Evolutionary conservation across 1,140 invertebrate genomes (phyloP), one percentile per base, ranked within the genome.

Genomic region (Harpegnathos saltator): DNA sequence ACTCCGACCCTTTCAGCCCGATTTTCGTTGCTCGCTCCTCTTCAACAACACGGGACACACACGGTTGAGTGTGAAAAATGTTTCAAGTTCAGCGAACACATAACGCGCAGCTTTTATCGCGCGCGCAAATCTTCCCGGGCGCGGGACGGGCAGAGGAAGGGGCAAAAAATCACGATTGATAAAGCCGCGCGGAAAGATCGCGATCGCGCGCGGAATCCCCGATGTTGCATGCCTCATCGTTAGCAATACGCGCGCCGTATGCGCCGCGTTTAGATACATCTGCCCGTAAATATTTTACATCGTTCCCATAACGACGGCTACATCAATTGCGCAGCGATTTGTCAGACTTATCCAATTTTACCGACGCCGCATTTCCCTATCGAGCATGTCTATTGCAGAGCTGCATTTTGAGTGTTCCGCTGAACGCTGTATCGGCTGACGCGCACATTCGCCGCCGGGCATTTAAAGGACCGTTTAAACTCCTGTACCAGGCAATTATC

Each of bases 381-480:
- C n/a, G 58, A 71, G 52, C 26, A 54, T 73, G 52, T 74, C 50
- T 85, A 68, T 26, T 61, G 74, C 19, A 69, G 63, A 84, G 62
- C 56, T 82, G 22, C 17, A 69, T 56, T 62, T 83, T 61, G 48
- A 74, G 71, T 29, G 58, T 19, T 83, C 24, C n/a, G 50, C 63
- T 69, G 54, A 66, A 12, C 54, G 44, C 82, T 85, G 48, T 33
- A 85, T 68, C 80, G 69, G 38, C n/a, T n/a, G n/a, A n/a, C n/a
- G n/a, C n/a, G n/a, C 44, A 29, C 69, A 61, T 61, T 81, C 71
- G 62, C 29, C 54, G 54, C 26, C 44, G 29, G 38, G 68, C 71
- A 75, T 82, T 61, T 74, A 68, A 82, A 85, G 29, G n/a, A 68
- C 59, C 69, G 68, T 74, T 85, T 56, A 69, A 85, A 85, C 14